Conservation (phyloP, 37 sponge, comb jelly and placozoan species). For the Tethya wilhelma region DNA sequence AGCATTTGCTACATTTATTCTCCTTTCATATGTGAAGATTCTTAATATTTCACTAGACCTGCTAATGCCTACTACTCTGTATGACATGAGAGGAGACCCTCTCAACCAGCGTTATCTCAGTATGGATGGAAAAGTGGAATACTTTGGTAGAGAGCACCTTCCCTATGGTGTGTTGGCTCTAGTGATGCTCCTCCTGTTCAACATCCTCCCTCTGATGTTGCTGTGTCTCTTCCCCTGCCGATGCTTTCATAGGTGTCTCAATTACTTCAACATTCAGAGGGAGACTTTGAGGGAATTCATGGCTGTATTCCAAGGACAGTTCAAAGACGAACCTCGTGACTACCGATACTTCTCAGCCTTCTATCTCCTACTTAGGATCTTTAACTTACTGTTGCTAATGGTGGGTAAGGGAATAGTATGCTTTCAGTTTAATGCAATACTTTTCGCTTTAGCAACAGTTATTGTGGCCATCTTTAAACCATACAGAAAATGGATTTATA, state of each 20-base stretch:
- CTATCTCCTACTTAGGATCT: slow-evolving; percentile 3
- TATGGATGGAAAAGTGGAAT: background rate
- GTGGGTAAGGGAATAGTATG: too few species aligned
- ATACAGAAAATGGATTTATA: too few species aligned
- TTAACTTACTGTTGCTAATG: background rate
- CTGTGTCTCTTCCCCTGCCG: slow-evolving; percentile 8
- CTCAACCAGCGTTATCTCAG: background rate
- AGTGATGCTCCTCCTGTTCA: background rate
- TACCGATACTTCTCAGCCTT: slow-evolving; percentile 16
- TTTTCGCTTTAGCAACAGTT: background rate
- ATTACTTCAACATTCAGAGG: background rate
- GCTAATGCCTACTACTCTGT: background rate
- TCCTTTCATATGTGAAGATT: slow-evolving; percentile 16
- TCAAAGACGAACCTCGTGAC: slow-evolving; percentile 19
- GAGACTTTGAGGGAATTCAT: slow-evolving; percentile 7
- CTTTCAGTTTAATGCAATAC: background rate
- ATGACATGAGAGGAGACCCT: background rate
- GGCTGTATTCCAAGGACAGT: slow-evolving; percentile 36
- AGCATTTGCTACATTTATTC: too few species aligned
- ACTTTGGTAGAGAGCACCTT: slow-evolving; percentile 13
- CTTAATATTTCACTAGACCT: slow-evolving; percentile 5
- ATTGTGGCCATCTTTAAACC: too few species aligned
- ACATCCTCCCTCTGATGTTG: background rate
- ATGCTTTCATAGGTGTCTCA: background rate
- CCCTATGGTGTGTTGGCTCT: slow-evolving; percentile 9